Base-by-base conservation (phyloP, 2,888 invertebrate genomes). In the Ariolimax columbianus region DNA sequence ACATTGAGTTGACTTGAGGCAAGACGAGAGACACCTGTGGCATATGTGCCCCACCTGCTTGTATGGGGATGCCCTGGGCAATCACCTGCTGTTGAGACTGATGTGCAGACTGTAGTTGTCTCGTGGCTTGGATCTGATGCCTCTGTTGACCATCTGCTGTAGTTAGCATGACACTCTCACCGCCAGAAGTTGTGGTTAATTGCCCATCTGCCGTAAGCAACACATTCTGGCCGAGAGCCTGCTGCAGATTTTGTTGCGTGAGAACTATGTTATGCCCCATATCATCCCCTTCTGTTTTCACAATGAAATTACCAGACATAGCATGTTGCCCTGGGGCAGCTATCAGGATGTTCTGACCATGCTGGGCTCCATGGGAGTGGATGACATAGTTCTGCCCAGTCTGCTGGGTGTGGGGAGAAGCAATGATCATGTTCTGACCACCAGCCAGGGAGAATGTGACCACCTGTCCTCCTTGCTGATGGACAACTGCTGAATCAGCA, bases 341-440 rank as follows among this genome's bases (percentile, higher is more conserved):
- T 47, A 87, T 87, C 26, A 87, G 85, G 11, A 87, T 87, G 80
- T 86, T 87, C 73, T 87, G 87, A 33, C 87, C 85, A 75, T 80
- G 70, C 7, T 86, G 82, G 26, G 77, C 84, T 0, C 86, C 84
- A 11, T 86, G 82, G 0, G 87, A 84, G 11, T 86, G 82, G 77
- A 86, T 85, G 51, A 87, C 83, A 43, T 83, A 86, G 75, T 87
- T 86, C 77, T 85, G 82, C 23, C 84, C 87, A 0, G 87, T 81
- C 59, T 86, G 86, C 78, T 87, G 87, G 0, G 83, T 80, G 30
- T 86, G 85, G 0, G 87, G 87, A 33, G 87, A 87, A 14, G 87
- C 87, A 47, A 87, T 87, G 82, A 87, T 87, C 83, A 87, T 86
- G 43, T 87, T 87, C 78, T 87, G 87, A 51, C 87, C 87, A 51